phyloP scores from a whole-genome alignment of 2,888 invertebrate genomes.

The Pollenia amentaria region DNA sequence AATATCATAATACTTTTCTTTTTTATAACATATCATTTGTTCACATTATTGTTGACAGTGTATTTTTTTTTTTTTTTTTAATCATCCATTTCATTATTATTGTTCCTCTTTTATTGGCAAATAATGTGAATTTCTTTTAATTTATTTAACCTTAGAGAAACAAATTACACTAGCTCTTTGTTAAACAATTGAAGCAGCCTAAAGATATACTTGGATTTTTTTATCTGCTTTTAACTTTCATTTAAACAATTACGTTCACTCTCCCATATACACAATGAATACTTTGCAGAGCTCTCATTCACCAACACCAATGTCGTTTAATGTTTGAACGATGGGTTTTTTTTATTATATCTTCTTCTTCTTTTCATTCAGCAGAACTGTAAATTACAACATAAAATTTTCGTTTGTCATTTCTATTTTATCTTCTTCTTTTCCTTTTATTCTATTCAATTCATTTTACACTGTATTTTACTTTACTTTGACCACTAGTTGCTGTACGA shows the following conservation, averaged over 20 bases:
- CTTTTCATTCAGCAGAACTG: constrained; percentile 58
- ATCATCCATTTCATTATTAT: background rate
- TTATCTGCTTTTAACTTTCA: constrained; percentile 49
- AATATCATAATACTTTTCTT: background rate
- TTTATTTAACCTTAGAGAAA: constrained; percentile 31
- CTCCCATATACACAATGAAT: constrained; percentile 7
- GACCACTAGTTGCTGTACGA: constrained; percentile 76
- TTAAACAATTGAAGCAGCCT: constrained; percentile 46
- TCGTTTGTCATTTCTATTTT: constrained; percentile 11
- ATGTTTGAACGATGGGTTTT: background rate
- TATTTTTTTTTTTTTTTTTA: constrained; percentile 12
- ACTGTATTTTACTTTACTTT: constrained; percentile 65
- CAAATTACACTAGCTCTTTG: background rate
- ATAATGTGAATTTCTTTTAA: background rate
- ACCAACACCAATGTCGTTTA: constrained; percentile 5
- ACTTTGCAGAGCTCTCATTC: background rate
- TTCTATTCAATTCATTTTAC: constrained; percentile 42
- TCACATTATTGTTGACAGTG: background rate
- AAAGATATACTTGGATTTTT: constrained; percentile 54
- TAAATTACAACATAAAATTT: constrained; percentile 43
- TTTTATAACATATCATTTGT: background rate
- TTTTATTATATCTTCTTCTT: constrained; percentile 1
- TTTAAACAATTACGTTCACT: constrained; percentile 44
- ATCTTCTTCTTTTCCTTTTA: constrained; percentile 20
- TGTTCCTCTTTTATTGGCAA: background rate